Conservation (phyloP, 2,113 vertebrate genomes). For the Corythaeola cristata region DNA sequence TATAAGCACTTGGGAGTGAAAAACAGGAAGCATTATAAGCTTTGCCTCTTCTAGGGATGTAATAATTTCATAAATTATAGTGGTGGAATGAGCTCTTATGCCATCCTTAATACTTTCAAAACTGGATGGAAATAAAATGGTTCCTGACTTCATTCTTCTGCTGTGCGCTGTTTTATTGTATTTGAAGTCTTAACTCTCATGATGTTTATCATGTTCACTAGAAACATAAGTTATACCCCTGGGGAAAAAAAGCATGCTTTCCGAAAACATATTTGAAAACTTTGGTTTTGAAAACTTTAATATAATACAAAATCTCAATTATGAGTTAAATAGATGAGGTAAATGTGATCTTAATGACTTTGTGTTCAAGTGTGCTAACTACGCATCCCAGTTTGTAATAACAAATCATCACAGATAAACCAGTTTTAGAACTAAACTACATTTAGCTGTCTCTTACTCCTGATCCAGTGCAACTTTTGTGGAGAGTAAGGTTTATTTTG, state of each 20-base stretch:
- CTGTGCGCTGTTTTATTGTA: conserved; percentile 47
- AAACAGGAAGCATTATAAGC: neutral
- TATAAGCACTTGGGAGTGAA: neutral
- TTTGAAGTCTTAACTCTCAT: conserved; percentile 3
- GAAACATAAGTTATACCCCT: conserved; percentile 4
- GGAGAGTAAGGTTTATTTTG: neutral
- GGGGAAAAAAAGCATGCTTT: neutral
- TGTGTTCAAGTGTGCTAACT: neutral
- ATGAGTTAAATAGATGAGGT: neutral
- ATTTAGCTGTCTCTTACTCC: neutral
- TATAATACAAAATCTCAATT: too few relatives aligned
- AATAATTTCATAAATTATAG: neutral
- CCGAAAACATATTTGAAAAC: conserved; percentile 2
- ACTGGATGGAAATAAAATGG: conserved; percentile 55
- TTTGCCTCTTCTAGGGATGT: conserved; percentile 15
- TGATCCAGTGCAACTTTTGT: neutral
- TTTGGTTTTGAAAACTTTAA: too few relatives aligned
- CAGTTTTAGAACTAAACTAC: neutral
- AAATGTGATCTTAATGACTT: neutral
- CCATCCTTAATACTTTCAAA: conserved; percentile 44
- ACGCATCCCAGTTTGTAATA: neutral
- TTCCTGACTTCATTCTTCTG: conserved; percentile 46
- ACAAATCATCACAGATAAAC: neutral
- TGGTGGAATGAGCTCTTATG: neutral
- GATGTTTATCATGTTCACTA: neutral